Percentiles rank a stretch among this genome's conserved stretches.
These are phyloP conservation scores for Cephus pygmeus DNA, from an alignment of 2,888 invertebrate genomes.

Conservation along the genomic window DNA sequence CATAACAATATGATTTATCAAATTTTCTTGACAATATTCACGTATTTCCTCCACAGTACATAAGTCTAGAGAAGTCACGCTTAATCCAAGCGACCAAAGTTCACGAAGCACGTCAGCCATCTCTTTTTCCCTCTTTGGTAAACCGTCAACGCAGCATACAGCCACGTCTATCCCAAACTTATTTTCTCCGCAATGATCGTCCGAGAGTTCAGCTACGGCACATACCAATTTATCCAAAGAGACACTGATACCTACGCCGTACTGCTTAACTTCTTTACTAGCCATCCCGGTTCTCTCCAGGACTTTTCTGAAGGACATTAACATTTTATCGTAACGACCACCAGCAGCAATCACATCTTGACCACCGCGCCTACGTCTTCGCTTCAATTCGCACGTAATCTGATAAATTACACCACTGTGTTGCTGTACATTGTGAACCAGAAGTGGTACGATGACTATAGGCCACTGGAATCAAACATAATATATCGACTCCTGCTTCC, in stretches of 20 bases:
- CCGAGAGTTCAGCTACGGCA: conserved; percentile 69
- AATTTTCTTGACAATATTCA: conserved; percentile 56
- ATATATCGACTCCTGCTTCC: neutral
- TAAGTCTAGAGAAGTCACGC: conserved; percentile 73
- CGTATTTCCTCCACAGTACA: conserved; percentile 73
- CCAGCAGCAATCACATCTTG: conserved; percentile 86
- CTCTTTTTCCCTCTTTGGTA: conserved; percentile 71
- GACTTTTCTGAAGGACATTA: conserved; percentile 76
- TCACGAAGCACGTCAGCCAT: conserved; percentile 70
- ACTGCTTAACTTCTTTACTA: conserved; percentile 64
- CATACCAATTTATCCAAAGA: conserved; percentile 82
- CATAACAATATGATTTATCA: conserved; percentile 71
- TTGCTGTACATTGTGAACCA: conserved; percentile 73
- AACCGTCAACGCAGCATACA: conserved; percentile 74
- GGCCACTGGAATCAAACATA: conserved; percentile 67
- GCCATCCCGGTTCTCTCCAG: conserved; percentile 60
- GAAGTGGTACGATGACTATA: conserved; percentile 71
- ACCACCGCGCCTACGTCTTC: conserved; percentile 68
- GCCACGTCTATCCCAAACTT: conserved; percentile 72
- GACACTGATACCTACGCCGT: conserved; percentile 86
- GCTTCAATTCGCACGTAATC: conserved; percentile 72
- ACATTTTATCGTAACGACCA: conserved; percentile 88
- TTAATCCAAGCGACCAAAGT: conserved; percentile 80
- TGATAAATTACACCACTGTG: conserved; percentile 79
- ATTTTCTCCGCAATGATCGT: conserved; percentile 62